phyloP scores from a whole-genome alignment of 2,888 invertebrate species.

The Ryuthela nishihirai region DNA sequence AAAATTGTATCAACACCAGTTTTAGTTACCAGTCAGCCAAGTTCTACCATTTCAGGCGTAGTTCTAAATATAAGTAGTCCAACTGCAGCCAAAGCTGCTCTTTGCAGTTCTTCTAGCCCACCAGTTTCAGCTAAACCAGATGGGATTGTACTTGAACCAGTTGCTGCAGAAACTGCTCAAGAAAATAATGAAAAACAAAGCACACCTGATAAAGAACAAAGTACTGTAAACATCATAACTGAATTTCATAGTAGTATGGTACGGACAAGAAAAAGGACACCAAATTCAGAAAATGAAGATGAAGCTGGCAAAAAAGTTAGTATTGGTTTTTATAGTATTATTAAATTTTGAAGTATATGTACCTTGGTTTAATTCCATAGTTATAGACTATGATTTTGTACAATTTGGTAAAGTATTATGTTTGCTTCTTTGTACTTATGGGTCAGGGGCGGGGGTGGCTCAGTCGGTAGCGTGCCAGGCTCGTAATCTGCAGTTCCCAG shows the following conservation, averaged over 20 bases:
- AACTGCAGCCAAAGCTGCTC: constrained; percentile 10
- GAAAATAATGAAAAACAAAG: neutral
- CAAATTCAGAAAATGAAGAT: constrained; percentile 16
- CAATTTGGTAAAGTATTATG: too few relatives aligned
- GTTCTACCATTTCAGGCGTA: constrained; percentile 12
- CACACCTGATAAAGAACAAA: constrained; percentile 18
- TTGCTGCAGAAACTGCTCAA: neutral
- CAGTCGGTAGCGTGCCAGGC: too few relatives aligned
- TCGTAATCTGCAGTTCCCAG: too few relatives aligned
- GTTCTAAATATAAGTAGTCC: constrained; percentile 30
- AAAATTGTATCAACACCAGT: constrained; percentile 34
- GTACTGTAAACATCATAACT: constrained; percentile 28
- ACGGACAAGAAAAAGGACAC: constrained; percentile 20
- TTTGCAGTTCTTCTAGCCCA: constrained; percentile 1
- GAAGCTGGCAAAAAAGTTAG: constrained; percentile 26
- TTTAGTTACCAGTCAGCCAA: constrained; percentile 30
- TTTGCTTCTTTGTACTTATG: too few relatives aligned
- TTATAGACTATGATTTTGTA: too few relatives aligned
- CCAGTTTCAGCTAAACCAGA: constrained; percentile 7
- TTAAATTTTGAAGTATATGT: too few relatives aligned
- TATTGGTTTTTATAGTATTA: too few relatives aligned
- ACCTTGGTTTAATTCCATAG: too few relatives aligned
- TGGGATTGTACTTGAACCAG: neutral
- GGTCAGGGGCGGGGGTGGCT: too few relatives aligned
- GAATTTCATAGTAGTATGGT: constrained; percentile 37